Conservation (phyloP, 2,113 vertebrate species). For the Pseudorectes ferrugineus region DNA sequence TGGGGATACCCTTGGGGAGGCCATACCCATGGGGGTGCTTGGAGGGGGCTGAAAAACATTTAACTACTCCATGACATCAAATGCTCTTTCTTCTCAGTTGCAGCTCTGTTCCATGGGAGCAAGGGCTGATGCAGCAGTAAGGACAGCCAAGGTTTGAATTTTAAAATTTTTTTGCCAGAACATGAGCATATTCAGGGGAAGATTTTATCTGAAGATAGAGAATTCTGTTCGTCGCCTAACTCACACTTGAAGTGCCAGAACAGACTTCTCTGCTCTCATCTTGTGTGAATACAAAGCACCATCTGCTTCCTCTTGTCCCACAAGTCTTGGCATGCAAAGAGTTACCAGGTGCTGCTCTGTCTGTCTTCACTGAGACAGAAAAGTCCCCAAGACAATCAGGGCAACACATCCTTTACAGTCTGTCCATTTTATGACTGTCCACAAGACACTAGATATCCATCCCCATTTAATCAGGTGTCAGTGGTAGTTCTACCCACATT, state of each 20-base stretch:
- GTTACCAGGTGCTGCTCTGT: constrained; percentile 21
- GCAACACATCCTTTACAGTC: background rate
- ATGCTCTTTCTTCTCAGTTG: background rate
- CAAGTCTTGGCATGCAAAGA: constrained; percentile 18
- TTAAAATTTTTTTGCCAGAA: background rate
- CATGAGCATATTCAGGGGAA: background rate
- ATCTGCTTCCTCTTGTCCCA: constrained; percentile 37
- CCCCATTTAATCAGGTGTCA: background rate
- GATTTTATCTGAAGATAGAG: background rate
- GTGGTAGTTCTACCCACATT: background rate
- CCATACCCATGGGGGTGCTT: background rate
- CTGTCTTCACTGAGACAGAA: background rate
- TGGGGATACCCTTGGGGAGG: background rate
- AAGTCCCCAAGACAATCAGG: background rate
- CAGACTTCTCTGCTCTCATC: background rate
- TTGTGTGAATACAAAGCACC: constrained; percentile 11
- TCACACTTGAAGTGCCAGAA: constrained; percentile 24
- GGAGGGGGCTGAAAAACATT: background rate
- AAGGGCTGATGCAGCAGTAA: background rate
- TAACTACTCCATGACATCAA: background rate
- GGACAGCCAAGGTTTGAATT: background rate
- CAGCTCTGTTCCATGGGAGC: background rate
- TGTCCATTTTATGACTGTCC: background rate
- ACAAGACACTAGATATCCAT: background rate
- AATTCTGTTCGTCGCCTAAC: background rate